Evolutionary conservation across 1,140 invertebrate species (phyloP).

Genomic region (Cyrtorhinus lividipennis): DNA sequence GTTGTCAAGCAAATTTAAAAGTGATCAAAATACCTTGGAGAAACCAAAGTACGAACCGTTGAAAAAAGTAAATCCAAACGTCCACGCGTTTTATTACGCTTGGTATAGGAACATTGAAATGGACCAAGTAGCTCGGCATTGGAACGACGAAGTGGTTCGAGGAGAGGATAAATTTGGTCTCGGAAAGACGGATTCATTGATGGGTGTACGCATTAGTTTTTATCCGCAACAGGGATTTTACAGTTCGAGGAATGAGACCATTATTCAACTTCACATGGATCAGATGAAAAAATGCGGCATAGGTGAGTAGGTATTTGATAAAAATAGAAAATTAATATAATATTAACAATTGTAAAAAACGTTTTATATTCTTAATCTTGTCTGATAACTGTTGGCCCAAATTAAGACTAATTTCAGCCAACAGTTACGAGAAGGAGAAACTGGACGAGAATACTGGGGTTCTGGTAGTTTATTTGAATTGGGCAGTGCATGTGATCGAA

Average conservation of each 20-base stretch:
- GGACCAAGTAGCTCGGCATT: constrained; percentile 30
- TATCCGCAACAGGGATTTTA: constrained; percentile 36
- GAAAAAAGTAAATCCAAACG: constrained; percentile 34
- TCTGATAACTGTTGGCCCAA: too few species aligned
- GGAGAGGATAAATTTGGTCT: constrained; percentile 33
- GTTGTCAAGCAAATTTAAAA: constrained; percentile 21
- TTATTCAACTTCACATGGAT: constrained; percentile 34
- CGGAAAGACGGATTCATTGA: constrained; percentile 33
- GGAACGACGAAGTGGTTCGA: constrained; percentile 36
- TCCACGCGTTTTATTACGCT: constrained; percentile 37
- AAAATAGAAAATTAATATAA: too few species aligned
- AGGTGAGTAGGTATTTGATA: constrained; percentile 24
- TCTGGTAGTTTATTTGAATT: too few species aligned
- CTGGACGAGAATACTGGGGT: too few species aligned
- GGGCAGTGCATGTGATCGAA: too few species aligned
- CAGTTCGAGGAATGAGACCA: constrained; percentile 33
- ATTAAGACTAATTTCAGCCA: too few species aligned
- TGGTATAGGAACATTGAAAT: constrained; percentile 34
- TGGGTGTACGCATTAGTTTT: constrained; percentile 23
- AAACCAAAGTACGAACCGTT: constrained; percentile 27
- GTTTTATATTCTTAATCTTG: too few species aligned
- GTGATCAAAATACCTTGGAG: background rate
- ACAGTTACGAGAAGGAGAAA: too few species aligned
- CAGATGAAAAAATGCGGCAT: constrained; percentile 33
- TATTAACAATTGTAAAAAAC: too few species aligned